Evolutionary conservation across 2,113 vertebrate species (phyloP).

Genomic region (Macquaria australasica): DNA sequence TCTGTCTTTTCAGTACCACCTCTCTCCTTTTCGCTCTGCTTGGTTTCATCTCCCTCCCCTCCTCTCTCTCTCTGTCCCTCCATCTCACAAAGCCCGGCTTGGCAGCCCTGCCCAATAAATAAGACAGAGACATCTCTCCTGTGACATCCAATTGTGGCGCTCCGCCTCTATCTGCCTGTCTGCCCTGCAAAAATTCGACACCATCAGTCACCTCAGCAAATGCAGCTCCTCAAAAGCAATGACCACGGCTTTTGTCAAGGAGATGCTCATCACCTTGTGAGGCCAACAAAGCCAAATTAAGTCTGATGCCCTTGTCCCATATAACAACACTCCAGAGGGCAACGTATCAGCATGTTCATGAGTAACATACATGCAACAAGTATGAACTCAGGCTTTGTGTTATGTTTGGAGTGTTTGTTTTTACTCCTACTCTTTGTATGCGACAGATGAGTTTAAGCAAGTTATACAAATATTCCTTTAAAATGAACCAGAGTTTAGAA

Average conservation of each 20-base stretch:
- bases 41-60: constrained; percentile 7
- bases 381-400: not conserved
- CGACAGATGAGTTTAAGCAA: not conserved
- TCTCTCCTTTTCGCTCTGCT: constrained; percentile 17
- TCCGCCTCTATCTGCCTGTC: constrained; percentile 49
- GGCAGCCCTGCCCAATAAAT: constrained; percentile 56
- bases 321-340: not conserved
- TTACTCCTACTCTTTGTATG: not conserved
- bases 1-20: not conserved
- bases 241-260: constrained; percentile 18
- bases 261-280: constrained; percentile 19
- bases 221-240: constrained; percentile 28
- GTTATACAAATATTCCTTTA: not conserved
- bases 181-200: constrained; percentile 14
- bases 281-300: not conserved
- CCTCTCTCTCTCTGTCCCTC: not conserved
- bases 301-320: not conserved
- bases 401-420: not conserved
- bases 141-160: constrained; percentile 56
- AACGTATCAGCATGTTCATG: not conserved
- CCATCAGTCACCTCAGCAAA: constrained; percentile 51
- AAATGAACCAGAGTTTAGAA: not conserved
- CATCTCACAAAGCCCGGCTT: constrained; percentile 41
- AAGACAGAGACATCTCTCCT: constrained; percentile 51
- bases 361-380: not conserved